Evolutionary conservation across 2,888 invertebrate species (phyloP).

Genomic region (Pseudococcus viburni): DNA sequence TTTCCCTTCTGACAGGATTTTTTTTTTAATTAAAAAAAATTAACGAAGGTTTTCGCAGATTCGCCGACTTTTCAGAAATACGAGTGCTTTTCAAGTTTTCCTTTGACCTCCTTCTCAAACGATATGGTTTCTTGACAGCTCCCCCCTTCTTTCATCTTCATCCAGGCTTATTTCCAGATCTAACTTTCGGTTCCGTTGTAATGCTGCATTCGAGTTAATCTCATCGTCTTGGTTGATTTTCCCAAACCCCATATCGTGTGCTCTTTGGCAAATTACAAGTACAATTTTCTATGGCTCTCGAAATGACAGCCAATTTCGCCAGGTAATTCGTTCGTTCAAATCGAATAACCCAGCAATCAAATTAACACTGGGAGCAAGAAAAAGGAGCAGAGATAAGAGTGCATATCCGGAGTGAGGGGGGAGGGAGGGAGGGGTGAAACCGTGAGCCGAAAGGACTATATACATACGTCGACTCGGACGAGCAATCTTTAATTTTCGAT

Average conservation of each 20-base stretch:
- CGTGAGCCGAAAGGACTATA: neutral
- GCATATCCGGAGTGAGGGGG: neutral
- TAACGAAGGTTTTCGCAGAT: neutral
- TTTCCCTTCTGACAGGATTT: neutral
- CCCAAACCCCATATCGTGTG: neutral
- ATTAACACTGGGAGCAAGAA: neutral
- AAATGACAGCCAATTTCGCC: slow-evolving; percentile 1
- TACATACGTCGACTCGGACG: neutral
- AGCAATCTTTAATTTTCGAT: slow-evolving; percentile 4
- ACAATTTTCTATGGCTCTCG: neutral
- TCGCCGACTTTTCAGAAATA: neutral
- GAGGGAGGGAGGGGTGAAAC: neutral
- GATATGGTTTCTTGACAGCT: too few species aligned
- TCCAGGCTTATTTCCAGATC: too few species aligned
- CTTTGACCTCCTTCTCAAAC: neutral
- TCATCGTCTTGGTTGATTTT: neutral
- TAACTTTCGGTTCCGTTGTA: neutral
- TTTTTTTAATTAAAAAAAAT: neutral
- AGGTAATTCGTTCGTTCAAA: neutral
- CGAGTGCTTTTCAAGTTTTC: neutral
- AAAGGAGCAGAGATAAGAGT: neutral
- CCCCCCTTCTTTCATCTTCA: neutral
- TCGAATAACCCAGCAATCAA: neutral
- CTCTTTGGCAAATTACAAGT: neutral
- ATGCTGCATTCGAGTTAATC: neutral